Conservation (phyloP, 2,113 vertebrate genomes). For the Sminthopsis crassicaudata region DNA sequence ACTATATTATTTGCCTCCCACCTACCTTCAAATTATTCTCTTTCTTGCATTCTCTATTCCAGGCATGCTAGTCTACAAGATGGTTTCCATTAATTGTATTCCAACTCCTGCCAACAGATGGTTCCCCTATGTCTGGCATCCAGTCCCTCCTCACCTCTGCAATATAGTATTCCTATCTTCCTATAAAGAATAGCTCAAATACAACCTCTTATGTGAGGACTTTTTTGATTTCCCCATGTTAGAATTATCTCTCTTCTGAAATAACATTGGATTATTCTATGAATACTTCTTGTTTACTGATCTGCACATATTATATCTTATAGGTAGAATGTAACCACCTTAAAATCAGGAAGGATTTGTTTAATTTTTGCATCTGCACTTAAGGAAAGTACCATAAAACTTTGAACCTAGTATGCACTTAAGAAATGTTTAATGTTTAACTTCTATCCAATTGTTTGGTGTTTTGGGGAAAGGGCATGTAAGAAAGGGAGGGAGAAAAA, state of each 20-base stretch:
- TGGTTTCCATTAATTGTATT: background rate
- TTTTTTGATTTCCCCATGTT: background rate
- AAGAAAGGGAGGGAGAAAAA: no score
- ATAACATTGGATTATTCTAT: background rate
- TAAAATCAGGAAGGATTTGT: background rate
- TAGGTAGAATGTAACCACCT: background rate
- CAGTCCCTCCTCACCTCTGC: background rate
- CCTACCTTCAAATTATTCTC: background rate
- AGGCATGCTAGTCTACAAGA: background rate
- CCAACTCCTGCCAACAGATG: background rate
- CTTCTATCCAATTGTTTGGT: no score
- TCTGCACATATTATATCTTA: background rate
- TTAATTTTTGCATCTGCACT: background rate
- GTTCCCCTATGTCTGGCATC: background rate
- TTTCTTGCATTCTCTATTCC: background rate
- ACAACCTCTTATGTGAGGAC: background rate
- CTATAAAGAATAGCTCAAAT: background rate
- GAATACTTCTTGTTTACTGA: background rate
- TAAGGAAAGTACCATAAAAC: background rate
- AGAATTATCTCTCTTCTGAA: background rate
- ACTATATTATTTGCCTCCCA: background rate
- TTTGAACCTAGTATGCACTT: background rate
- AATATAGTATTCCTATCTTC: background rate
- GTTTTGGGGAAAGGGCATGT: no score
- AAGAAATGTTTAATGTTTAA: constrained; percentile 2